phyloP scores from a whole-genome alignment of 1,140 invertebrate species.

The Saccostrea glomerata region DNA sequence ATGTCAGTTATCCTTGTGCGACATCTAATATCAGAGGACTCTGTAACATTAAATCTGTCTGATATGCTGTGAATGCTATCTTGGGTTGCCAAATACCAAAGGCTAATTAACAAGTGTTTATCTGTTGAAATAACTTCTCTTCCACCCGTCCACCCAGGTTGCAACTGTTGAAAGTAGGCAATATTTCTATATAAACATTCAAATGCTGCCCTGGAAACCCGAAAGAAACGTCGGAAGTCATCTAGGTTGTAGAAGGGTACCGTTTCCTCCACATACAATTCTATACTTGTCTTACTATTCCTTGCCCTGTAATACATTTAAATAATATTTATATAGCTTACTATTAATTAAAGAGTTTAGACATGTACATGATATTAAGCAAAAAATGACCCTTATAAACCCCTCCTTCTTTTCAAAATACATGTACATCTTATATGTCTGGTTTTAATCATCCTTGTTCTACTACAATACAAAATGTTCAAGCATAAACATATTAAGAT shows the following conservation, averaged over 20 bases:
- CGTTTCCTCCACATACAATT: conserved; percentile 53
- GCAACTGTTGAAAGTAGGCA: too few relatives aligned
- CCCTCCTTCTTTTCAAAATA: too few relatives aligned
- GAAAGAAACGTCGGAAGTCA: conserved; percentile 49
- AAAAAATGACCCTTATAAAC: too few relatives aligned
- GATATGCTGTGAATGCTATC: conserved; percentile 52
- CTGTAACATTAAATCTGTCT: conserved; percentile 58
- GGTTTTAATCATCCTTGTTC: too few relatives aligned
- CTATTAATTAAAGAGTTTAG: too few relatives aligned
- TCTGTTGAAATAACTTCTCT: conserved; percentile 55
- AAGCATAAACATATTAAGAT: too few relatives aligned
- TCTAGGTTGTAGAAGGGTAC: conserved; percentile 49
- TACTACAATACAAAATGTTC: too few relatives aligned
- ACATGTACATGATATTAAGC: too few relatives aligned
- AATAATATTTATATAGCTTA: too few relatives aligned
- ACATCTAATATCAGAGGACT: conserved; percentile 53
- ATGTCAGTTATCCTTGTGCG: conserved; percentile 47
- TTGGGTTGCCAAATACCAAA: conserved; percentile 58
- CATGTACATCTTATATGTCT: too few relatives aligned
- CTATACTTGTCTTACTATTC: conserved; percentile 29
- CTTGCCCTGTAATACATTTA: conserved; percentile 11
- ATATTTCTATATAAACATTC: conserved; percentile 30
- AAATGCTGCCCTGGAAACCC: conserved; percentile 52
- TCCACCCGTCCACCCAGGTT: too few relatives aligned
- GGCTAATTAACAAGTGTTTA: conserved; percentile 54